Conservation (phyloP, 2,113 vertebrate genomes). For the Steatornis caripensis region DNA sequence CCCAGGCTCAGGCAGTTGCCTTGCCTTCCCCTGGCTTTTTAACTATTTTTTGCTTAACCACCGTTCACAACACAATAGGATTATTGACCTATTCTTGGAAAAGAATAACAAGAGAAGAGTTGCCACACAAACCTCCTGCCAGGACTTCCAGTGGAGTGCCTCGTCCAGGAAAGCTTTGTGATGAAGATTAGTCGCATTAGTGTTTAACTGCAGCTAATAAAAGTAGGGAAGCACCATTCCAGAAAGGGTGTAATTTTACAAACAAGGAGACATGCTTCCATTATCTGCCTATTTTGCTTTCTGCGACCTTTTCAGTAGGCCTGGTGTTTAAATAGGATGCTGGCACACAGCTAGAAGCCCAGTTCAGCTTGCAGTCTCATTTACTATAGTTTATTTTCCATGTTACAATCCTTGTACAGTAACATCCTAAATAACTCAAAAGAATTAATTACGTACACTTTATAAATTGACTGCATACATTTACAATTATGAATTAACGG, state of each 20-base stretch:
- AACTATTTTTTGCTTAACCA: background rate
- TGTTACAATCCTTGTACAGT: background rate
- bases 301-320: background rate
- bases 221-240: background rate
- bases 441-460: background rate
- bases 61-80: background rate
- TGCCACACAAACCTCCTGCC: background rate
- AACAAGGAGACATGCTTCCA: background rate
- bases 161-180: background rate
- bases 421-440: background rate
- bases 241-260: rapidly evolving
- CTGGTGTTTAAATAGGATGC: background rate
- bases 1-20: background rate
- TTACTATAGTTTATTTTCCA: background rate
- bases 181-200: background rate
- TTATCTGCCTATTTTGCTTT: background rate
- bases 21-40: background rate
- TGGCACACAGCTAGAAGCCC: background rate
- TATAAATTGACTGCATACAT: background rate
- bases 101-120: background rate
- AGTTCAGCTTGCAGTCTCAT: background rate
- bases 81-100: background rate
- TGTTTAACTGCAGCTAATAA: background rate
- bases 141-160: background rate
- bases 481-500: background rate